Evolutionary conservation across 2,113 vertebrate species (phyloP).

Genomic region (Corvus moneduloides): DNA sequence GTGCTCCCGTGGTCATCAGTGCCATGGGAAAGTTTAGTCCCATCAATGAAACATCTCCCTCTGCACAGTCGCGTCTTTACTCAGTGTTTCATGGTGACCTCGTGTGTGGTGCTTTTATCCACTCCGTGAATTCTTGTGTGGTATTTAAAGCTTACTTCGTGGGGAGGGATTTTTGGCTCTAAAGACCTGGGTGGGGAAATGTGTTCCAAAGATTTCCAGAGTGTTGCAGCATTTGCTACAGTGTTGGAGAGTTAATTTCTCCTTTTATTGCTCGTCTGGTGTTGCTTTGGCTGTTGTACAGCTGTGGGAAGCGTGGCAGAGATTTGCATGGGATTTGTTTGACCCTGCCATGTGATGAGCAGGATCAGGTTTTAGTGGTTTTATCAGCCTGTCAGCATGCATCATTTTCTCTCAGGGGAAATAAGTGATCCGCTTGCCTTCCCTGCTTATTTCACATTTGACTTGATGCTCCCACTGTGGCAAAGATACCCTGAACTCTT

Average conservation of each 20-base stretch:
- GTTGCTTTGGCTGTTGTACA: neutral
- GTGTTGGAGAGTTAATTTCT: neutral
- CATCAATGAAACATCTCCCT: neutral
- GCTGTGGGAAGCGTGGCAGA: neutral
- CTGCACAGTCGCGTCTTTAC: fast-evolving
- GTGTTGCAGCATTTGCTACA: fast-evolving
- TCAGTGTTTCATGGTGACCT: neutral
- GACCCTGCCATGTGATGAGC: neutral
- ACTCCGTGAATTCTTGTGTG: neutral
- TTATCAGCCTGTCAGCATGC: neutral
- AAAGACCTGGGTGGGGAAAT: neutral
- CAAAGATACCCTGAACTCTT: neutral
- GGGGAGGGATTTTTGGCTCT: neutral
- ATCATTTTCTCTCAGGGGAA: neutral
- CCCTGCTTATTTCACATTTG: neutral
- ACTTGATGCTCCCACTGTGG: neutral
- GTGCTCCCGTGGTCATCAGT: fast-evolving
- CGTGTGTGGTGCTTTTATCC: fast-evolving
- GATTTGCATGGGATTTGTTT: neutral
- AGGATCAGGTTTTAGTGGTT: neutral
- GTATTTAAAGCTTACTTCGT: neutral
- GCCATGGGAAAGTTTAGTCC: neutral
- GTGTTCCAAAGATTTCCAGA: neutral
- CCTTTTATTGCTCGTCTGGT: neutral
- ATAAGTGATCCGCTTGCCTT: neutral